phyloP scores from a whole-genome alignment of 1,140 invertebrate genomes.

The Charaxes varanes region DNA sequence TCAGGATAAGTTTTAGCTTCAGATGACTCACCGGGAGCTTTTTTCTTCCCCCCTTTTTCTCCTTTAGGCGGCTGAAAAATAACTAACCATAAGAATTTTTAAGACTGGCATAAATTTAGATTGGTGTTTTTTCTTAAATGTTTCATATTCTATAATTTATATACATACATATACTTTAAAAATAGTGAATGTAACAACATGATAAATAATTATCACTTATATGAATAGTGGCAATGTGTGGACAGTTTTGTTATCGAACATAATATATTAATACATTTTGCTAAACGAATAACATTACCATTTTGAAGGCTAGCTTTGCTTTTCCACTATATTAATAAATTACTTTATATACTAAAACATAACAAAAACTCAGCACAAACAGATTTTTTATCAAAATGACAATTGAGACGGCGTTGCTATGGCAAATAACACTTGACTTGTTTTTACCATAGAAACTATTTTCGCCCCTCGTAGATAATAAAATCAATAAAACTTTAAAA shows the following conservation, averaged over 20 bases:
- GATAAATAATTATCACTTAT: no score
- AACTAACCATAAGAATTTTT: no score
- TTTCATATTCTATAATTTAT: no score
- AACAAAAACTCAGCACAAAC: not conserved
- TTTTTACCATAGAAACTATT: slow-evolving; percentile 6
- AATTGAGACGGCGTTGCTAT: slow-evolving; percentile 17
- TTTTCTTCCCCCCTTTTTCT: slow-evolving; percentile 46
- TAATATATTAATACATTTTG: not conserved
- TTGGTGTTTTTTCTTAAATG: no score
- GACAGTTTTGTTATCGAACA: not conserved
- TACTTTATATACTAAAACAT: not conserved
- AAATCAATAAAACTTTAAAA: no score
- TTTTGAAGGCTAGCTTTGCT: not conserved
- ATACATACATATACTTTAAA: no score
- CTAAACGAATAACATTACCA: not conserved
- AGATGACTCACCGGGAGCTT: slow-evolving; percentile 39
- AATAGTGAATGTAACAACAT: no score
- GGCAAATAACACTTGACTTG: not conserved
- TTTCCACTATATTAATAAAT: not conserved
- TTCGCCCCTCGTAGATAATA: no score
- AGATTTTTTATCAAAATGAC: not conserved
- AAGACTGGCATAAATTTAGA: no score
- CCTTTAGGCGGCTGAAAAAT: slow-evolving; percentile 58
- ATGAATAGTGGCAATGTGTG: no score
- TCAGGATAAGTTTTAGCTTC: no score